Evolutionary conservation across 2,797 vertebrate genomes (phyloP).

Genomic region (Carapus acus): DNA sequence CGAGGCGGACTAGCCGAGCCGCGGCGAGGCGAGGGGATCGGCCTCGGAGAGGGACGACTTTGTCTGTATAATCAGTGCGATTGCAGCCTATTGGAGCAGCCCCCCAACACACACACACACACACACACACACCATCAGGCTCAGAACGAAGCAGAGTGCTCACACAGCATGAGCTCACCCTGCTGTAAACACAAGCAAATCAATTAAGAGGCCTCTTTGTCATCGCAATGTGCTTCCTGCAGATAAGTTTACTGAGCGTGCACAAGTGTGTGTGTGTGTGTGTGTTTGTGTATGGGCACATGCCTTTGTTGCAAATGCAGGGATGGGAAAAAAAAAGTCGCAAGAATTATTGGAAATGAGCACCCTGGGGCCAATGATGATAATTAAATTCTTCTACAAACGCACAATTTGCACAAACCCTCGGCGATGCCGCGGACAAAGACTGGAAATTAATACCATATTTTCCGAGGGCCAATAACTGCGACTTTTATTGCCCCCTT

Average conservation of each 20-base stretch:
- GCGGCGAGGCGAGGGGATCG: no score
- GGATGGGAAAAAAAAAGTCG: not conserved
- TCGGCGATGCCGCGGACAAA: conserved; percentile 11
- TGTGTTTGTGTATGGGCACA: not conserved
- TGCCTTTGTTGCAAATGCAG: not conserved
- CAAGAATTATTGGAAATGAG: conserved; percentile 38
- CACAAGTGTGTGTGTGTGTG: conserved; percentile 1
- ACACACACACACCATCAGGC: conserved; percentile 50
- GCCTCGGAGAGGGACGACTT: no score
- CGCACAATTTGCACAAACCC: conserved; percentile 36
- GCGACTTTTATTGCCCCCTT: not conserved
- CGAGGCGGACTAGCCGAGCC: no score
- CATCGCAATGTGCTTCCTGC: conserved; percentile 28
- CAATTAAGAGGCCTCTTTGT: conserved; percentile 44
- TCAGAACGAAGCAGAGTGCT: conserved; percentile 55
- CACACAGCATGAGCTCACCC: conserved; percentile 50
- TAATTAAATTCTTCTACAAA: conserved; percentile 35
- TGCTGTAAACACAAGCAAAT: conserved; percentile 58
- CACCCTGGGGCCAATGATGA: conserved; percentile 32
- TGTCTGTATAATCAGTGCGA: no score
- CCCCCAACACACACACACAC: not conserved
- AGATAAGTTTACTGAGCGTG: conserved; percentile 19
- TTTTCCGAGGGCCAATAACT: not conserved
- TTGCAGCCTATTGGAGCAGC: no score
- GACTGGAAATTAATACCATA: no score